Conservation (phyloP, 2,113 vertebrate genomes). For the Danionella cerebrum region DNA sequence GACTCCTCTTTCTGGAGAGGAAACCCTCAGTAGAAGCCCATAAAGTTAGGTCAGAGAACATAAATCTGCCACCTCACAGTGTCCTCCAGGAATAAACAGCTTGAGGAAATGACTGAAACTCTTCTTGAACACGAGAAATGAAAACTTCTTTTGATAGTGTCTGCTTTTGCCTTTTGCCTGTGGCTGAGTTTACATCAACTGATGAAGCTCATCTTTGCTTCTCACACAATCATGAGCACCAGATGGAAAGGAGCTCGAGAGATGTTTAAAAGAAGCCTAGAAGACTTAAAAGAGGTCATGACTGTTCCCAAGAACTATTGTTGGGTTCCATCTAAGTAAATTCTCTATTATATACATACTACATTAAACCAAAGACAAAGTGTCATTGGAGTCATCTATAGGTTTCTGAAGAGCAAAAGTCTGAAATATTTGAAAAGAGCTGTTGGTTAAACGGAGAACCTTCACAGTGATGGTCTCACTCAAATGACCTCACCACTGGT, state of each 20-base stretch:
- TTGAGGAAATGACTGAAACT: conserved; percentile 50
- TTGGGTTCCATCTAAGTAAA: not conserved
- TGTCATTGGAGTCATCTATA: no score
- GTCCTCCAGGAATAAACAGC: conserved; percentile 43
- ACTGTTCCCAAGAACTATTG: not conserved
- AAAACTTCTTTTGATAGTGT: conserved; percentile 47
- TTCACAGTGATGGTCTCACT: no score
- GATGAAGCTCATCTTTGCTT: conserved; percentile 2
- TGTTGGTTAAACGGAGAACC: no score
- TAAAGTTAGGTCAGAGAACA: conserved; percentile 38
- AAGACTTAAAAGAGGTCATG: not conserved
- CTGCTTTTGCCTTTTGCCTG: conserved; percentile 35
- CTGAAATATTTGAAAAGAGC: no score
- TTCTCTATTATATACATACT: no score
- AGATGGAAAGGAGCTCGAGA: conserved; percentile 1
- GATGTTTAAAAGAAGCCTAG: not conserved
- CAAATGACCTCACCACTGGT: no score
- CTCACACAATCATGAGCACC: not conserved
- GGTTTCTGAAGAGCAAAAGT: no score
- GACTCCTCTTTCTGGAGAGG: conserved; percentile 22
- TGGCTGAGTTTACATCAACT: conserved; percentile 53
- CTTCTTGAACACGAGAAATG: conserved; percentile 43
- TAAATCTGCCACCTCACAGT: conserved; percentile 48
- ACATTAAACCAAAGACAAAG: no score
- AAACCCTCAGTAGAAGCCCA: conserved; percentile 45